A percentile compares a stretch with the other conserved stretches of the same genome.
These are phyloP conservation scores for Diachrysia chrysitis DNA, from an alignment of 2,888 invertebrate genomes.

Conservation along the genomic window DNA sequence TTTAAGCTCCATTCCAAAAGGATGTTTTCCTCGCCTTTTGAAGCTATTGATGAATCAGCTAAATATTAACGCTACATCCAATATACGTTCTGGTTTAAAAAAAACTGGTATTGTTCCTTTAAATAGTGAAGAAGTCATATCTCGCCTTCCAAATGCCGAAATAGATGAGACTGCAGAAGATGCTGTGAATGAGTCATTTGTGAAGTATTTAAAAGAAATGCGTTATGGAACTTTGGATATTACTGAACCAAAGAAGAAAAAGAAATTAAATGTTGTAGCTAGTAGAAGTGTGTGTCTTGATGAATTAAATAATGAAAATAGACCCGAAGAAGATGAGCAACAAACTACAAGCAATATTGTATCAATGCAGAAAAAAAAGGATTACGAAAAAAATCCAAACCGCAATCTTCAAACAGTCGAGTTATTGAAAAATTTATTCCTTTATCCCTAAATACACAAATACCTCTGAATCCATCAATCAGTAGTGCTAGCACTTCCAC, in stretches of 20 bases:
- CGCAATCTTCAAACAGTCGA: slow-evolving; percentile 18
- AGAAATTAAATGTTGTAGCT: slow-evolving; percentile 33
- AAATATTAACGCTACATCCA: slow-evolving; percentile 26
- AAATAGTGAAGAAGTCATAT: slow-evolving; percentile 30
- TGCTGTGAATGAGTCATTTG: slow-evolving; percentile 27
- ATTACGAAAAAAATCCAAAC: slow-evolving; percentile 26
- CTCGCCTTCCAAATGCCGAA: slow-evolving; percentile 25
- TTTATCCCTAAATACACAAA: slow-evolving; percentile 20
- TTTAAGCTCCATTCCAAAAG: slow-evolving; percentile 40
- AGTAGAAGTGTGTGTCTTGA: slow-evolving; percentile 25
- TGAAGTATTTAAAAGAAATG: slow-evolving; percentile 34
- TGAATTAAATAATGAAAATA: slow-evolving; percentile 22
- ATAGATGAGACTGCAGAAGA: slow-evolving; percentile 20
- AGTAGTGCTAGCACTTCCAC: slow-evolving; percentile 27
- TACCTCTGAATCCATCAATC: slow-evolving; percentile 23
- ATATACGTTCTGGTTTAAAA: slow-evolving; percentile 43
- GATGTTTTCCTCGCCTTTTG: slow-evolving; percentile 48
- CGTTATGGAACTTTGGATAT: slow-evolving; percentile 30
- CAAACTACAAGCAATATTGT: slow-evolving; percentile 20
- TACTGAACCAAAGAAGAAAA: slow-evolving; percentile 36
- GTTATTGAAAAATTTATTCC: slow-evolving; percentile 20
- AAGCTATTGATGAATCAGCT: slow-evolving; percentile 34
- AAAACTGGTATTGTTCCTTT: slow-evolving; percentile 44
- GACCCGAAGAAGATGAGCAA: slow-evolving; percentile 15
- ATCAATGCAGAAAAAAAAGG: slow-evolving; percentile 21